Evolutionary conservation across 2,113 vertebrate species (phyloP).

Genomic region (Myocastor coypus): DNA sequence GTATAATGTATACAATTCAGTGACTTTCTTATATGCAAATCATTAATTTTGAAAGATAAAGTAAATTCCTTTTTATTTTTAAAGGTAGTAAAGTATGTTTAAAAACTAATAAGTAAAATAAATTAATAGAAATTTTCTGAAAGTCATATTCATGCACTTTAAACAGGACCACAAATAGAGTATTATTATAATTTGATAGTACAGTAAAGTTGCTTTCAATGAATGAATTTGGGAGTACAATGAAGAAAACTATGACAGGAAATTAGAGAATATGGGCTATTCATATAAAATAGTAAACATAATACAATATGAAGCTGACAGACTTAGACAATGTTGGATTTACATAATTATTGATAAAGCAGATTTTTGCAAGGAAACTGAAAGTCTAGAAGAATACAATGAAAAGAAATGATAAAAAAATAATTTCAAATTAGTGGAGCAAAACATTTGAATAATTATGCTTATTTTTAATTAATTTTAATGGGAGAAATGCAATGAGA

Average conservation of each 20-base stretch:
- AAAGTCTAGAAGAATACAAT: not conserved
- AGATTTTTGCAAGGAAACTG: not conserved
- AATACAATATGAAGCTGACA: no score
- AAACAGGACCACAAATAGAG: not conserved
- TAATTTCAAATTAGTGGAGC: not conserved
- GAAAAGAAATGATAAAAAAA: not conserved
- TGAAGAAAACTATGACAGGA: not conserved
- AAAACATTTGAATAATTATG: not conserved
- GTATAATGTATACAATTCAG: not conserved
- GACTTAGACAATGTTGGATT: not conserved
- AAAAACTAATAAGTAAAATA: not conserved
- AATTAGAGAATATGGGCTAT: not conserved
- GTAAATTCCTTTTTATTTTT: no score
- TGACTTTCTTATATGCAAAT: not conserved
- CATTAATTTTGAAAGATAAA: not conserved
- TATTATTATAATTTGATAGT: not conserved
- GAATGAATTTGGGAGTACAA: not conserved
- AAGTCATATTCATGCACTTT: not conserved
- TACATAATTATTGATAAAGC: no score
- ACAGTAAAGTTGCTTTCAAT: not conserved
- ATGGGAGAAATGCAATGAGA: no score
- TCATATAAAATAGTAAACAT: not conserved
- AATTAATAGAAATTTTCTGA: not conserved
- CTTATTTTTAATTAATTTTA: no score
- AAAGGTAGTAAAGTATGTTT: not conserved